Percentiles rank a stretch among this genome's conserved stretches.
phyloP scores from a whole-genome alignment of 1,140 invertebrate genomes.

The Achroia grisella region DNA sequence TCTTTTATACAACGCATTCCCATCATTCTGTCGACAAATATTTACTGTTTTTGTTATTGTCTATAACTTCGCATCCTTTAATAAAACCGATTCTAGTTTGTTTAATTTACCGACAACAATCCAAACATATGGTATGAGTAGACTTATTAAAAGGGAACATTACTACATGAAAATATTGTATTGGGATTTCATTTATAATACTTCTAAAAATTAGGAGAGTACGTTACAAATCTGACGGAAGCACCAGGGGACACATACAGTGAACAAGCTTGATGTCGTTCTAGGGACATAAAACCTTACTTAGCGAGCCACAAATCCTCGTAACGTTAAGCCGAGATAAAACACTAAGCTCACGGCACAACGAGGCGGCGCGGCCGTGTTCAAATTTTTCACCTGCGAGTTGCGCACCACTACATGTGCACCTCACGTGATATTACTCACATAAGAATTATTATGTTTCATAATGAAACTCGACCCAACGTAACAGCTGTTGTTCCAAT shows the following conservation, averaged over 20 bases:
- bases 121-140: too few relatives aligned
- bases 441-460: constrained; percentile 57
- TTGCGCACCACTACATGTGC: constrained; percentile 34
- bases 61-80: not conserved
- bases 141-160: too few relatives aligned
- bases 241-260: not conserved
- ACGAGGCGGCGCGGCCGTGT: constrained; percentile 39
- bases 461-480: constrained; percentile 54
- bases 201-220: too few relatives aligned
- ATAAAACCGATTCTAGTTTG: too few relatives aligned
- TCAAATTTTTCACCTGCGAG: constrained; percentile 69
- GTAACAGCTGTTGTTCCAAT: constrained; percentile 19
- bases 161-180: too few relatives aligned
- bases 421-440: constrained; percentile 58
- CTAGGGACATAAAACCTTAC: constrained; percentile 68
- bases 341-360: constrained; percentile 63
- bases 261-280: constrained; percentile 60
- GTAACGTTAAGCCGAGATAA: constrained; percentile 72
- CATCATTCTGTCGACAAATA: constrained; percentile 11
- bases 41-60: not conserved
- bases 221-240: too few relatives aligned
- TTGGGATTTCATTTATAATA: too few relatives aligned
- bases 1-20: constrained; percentile 15
- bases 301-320: constrained; percentile 72
- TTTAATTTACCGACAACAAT: too few relatives aligned